Conservation (phyloP, 2,888 invertebrate species). For the Campoplex capitator region DNA sequence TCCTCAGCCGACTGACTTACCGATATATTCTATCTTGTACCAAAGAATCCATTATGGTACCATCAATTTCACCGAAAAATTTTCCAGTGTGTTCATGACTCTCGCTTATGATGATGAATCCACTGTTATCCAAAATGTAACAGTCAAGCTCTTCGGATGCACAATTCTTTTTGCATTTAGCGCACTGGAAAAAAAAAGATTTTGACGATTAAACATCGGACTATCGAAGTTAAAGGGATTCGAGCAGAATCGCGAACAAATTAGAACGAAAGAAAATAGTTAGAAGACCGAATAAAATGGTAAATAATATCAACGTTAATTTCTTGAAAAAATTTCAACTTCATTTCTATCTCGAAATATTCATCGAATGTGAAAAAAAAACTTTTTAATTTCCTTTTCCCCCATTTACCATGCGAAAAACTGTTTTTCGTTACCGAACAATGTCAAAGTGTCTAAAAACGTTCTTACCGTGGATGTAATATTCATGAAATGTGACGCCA, state of each 20-base stretch:
- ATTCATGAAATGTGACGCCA: slow-evolving; percentile 94
- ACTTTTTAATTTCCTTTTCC: no score
- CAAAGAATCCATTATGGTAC: slow-evolving; percentile 96
- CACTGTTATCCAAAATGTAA: slow-evolving; percentile 97
- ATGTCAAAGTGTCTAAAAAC: slow-evolving; percentile 18
- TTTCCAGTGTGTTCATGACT: slow-evolving; percentile 94
- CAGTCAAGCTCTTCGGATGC: slow-evolving; percentile 95
- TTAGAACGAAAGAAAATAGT: neutral
- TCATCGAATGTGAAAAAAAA: no score
- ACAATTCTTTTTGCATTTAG: slow-evolving; percentile 93
- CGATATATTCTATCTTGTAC: slow-evolving; percentile 95
- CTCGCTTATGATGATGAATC: slow-evolving; percentile 96
- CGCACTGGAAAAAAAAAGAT: slow-evolving; percentile 87
- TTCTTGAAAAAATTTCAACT: no score
- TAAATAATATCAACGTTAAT: no score
- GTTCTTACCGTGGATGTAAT: slow-evolving; percentile 92
- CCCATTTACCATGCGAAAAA: neutral
- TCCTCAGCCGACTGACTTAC: slow-evolving; percentile 64
- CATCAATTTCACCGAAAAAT: slow-evolving; percentile 97
- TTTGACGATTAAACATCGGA: neutral
- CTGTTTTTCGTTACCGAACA: neutral
- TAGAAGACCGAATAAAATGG: neutral
- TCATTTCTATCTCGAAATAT: no score
- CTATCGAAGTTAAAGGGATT: neutral
- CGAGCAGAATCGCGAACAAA: no score